phyloP scores from a whole-genome alignment of 2,888 invertebrate species.

The Podotricha telesiphe region DNA sequence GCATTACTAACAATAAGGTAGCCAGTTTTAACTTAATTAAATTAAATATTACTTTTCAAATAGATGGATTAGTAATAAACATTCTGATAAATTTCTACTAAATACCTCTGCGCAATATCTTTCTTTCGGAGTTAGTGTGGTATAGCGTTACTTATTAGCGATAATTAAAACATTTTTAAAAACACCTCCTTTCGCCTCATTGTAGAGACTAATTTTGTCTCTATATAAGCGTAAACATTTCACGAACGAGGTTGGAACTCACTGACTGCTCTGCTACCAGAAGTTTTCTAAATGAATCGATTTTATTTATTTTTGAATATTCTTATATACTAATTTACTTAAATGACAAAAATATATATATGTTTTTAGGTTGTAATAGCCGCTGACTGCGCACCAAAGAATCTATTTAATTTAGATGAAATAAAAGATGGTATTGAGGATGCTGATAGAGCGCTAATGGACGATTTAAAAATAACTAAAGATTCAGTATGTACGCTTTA shows the following conservation, averaged over 20 bases:
- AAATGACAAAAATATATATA: no score
- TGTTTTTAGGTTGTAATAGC: slow-evolving; percentile 90
- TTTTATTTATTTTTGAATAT: not conserved
- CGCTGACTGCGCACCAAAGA: slow-evolving; percentile 89
- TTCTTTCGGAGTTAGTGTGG: no score
- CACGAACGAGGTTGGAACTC: no score
- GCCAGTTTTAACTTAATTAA: not conserved
- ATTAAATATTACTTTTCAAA: not conserved
- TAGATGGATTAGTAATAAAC: not conserved
- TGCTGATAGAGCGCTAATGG: slow-evolving; percentile 95
- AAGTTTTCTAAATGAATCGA: not conserved
- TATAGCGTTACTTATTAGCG: no score
- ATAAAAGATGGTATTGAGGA: slow-evolving; percentile 84
- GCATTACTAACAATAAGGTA: not conserved
- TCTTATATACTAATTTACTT: no score
- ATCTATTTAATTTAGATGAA: slow-evolving; percentile 87
- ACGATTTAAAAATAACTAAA: slow-evolving; percentile 94
- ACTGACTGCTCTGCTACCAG: no score
- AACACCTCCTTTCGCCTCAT: no score
- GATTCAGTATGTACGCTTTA: slow-evolving; percentile 81
- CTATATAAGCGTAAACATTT: no score
- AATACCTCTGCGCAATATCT: no score
- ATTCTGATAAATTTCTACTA: no score
- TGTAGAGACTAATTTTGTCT: no score
- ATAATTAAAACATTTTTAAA: no score